Evolutionary conservation across 2,113 vertebrate genomes (phyloP).

Genomic region (Coryphaenoides rupestris): DNA sequence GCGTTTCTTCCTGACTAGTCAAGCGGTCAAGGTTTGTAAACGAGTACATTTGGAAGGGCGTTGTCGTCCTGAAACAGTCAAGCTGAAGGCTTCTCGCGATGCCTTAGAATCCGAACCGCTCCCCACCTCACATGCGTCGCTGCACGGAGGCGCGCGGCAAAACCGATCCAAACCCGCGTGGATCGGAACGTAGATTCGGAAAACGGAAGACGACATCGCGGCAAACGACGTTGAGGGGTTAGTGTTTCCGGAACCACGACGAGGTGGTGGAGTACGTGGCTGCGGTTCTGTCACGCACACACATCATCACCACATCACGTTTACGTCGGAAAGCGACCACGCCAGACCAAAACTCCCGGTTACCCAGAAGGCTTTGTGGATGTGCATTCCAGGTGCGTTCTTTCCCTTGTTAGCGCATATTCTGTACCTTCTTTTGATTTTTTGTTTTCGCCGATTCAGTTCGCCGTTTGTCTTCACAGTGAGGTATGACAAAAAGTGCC

Average conservation of each 20-base stretch:
- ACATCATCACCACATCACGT: no score
- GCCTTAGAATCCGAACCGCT: no score
- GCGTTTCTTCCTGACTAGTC: no score
- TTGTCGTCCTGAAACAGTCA: no score
- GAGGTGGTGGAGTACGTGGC: background rate
- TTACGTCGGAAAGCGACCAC: background rate
- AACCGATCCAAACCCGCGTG: no score
- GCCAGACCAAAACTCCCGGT: background rate
- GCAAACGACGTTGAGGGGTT: background rate
- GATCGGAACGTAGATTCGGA: no score
- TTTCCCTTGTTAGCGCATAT: constrained; percentile 69
- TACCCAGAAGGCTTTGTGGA: constrained; percentile 77
- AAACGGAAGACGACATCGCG: background rate
- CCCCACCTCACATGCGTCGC: no score
- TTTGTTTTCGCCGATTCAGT: background rate
- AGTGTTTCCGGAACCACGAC: background rate
- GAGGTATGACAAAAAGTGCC: constrained; percentile 82
- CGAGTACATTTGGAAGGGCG: no score
- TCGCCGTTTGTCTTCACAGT: constrained; percentile 65
- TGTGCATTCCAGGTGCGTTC: constrained; percentile 98
- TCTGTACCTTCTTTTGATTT: constrained; percentile 22
- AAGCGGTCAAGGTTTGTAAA: no score
- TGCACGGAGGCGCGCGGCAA: no score
- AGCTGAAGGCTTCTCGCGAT: no score
- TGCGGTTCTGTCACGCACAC: no score